Evolutionary conservation across 30 jellyfish, hydroid and myxozoan species (phyloP), one percentile per base, ranked within the genome.

Genomic region (Turritopsis rubra): DNA sequence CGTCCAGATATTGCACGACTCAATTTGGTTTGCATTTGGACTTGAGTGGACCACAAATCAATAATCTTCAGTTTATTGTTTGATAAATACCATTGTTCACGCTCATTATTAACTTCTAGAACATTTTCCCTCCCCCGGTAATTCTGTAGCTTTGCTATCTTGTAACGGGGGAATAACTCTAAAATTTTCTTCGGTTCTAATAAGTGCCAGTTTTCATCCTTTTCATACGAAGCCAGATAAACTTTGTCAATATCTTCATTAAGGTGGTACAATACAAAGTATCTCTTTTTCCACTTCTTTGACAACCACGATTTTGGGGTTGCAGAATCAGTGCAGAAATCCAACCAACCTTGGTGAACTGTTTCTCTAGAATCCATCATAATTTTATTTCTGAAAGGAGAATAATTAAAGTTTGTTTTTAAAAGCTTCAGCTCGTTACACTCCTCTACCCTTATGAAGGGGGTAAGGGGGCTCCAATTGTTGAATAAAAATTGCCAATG

Each of bases 11-110:
- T 83, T 1, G 96, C 75, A 31, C 93, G 84, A 83, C 96, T 91
- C 79, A 91, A 87, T 77, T 86, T 86, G 66, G 97, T 91, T 53
- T 91, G 97, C 97, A 91, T 91, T 70, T 91, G 97, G 18, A 91
- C 80, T 84, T 91, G 96, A 72, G 82, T 86, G 13, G 88, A 94
- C 97, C 97, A 91, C 28, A 91, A 75, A 81, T 91, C 96, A 19
- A 91, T 66, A 22, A 81, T 75, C 31, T 88, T 88, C 83, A 75
- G 88, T 29, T 81, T 85, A 31, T 84, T 87, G 7, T 91, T 85
- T 1, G 96, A 88, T 26, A 91, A 79, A 85, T 71, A 91, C 96
- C 96, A 91, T 31, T 80, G 74, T 52, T 91, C 97, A 16, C 78
- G 72, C 28, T 86, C 95, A 74, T 86, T 91, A 82, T 88, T 91